Conservation (phyloP, 2,797 vertebrate genomes). For the Avahi laniger region DNA sequence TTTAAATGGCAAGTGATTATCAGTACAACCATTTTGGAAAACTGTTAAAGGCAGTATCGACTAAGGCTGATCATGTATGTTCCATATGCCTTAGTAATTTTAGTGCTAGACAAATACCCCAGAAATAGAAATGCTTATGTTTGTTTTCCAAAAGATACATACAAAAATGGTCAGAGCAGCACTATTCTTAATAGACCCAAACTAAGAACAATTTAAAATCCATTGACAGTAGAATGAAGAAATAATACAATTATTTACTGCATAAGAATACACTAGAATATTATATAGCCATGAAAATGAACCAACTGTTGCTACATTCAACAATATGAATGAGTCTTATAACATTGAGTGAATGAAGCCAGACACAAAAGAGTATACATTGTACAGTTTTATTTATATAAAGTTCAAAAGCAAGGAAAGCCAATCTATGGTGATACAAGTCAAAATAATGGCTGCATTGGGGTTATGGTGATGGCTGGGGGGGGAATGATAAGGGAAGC, state of each 20-base stretch:
- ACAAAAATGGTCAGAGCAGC: background rate
- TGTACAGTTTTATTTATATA: background rate
- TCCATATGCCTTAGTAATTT: background rate
- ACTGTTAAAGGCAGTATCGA: background rate
- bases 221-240: background rate
- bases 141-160: slow-evolving; percentile 25
- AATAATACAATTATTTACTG: background rate
- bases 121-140: background rate
- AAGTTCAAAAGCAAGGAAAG: slow-evolving; percentile 27
- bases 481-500: background rate
- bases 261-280: background rate
- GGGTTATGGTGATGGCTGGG: background rate
- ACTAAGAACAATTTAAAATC: background rate
- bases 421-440: background rate
- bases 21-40: background rate
- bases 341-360: background rate
- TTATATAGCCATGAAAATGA: slow-evolving; percentile 13
- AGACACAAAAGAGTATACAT: background rate
- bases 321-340: background rate
- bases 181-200: background rate
- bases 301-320: background rate
- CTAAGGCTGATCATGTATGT: background rate
- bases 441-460: background rate
- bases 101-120: background rate
- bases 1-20: background rate